Base-by-base conservation (phyloP, 2,797 vertebrate genomes). In the Adelosebastes latens region DNA sequence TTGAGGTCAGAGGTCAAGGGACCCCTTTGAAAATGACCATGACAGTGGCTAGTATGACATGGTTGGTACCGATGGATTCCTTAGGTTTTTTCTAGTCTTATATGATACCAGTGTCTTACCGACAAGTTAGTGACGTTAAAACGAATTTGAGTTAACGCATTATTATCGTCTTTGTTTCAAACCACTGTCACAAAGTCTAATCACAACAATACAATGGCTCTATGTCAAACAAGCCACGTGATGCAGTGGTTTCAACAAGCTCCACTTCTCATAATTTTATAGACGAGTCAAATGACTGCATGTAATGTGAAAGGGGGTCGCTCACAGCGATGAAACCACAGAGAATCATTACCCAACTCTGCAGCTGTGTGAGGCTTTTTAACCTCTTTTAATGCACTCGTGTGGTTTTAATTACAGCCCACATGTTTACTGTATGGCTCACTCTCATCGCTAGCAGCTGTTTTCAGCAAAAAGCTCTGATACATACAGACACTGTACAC, bases 391-490 rank as follows among this genome's bases (percentile, higher is more conserved):
- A 34, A 7, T 65, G 24, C 49, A 5, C 25, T 10, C 8, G 8
- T 82, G 78, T 66, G 80, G 81, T 86, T 89, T 42, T 14, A 29
- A 87, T n/a, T 12, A 29, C 46, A 80, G 27, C 46, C 22, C 18
- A 71, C 10, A 1, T 59, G 1, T 65, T 46, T 34, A 59, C 22
- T 46, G 18, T 20, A 58, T 14, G 25, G 3, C n/a, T 77, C 6
- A 2, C 12, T 12, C 11, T 79, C 13, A 25, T 12, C 3, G 6
- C 13, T 13, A 6, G 42, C 29, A 68, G 24, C 24, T 52, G 49
- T 36, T n/a, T 49, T 27, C 18, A 58, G 22, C 7, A 31, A 64
- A 25, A 78, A 52, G 34, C 11, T 67, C 27, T 16, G 42, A 60
- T 55, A 24, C 53, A 13, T 16, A 22, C 65, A 75, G 6, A 8